These are phyloP conservation scores for Chamaetylas fuelleborni DNA, from an alignment of 2,113 vertebrate genomes.

Conservation along the genomic window DNA sequence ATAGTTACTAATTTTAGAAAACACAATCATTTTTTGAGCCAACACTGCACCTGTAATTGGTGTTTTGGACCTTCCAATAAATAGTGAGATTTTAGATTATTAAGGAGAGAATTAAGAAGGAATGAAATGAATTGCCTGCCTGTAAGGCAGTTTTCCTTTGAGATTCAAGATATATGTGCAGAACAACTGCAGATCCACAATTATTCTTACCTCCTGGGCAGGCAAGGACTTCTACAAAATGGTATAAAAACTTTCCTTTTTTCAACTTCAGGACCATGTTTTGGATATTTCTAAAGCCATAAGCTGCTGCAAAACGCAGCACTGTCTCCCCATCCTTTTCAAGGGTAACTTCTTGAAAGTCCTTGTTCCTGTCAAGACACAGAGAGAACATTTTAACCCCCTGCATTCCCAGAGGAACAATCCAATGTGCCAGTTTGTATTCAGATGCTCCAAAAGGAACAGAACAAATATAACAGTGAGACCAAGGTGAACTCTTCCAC, in stretches of 20 bases:
- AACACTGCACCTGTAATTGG: not conserved
- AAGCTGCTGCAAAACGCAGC: conserved; percentile 90
- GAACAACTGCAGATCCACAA: not conserved
- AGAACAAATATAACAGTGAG: not conserved
- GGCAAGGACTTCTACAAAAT: conserved; percentile 94
- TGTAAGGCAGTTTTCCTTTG: not conserved
- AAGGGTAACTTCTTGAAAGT: conserved; percentile 92
- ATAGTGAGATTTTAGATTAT: not conserved
- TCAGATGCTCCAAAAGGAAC: not conserved
- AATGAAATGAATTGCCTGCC: not conserved
- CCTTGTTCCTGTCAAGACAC: conserved; percentile 83
- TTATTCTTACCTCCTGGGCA: conserved; percentile 88
- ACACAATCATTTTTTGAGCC: not conserved
- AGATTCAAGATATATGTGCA: rapidly evolving
- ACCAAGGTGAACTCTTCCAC: not conserved
- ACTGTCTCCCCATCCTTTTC: conserved; percentile 89
- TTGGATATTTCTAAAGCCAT: conserved; percentile 94
- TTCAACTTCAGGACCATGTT: conserved; percentile 90
- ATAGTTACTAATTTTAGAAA: not conserved
- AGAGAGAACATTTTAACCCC: not conserved
- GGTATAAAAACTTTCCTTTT: conserved; percentile 87
- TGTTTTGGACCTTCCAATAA: not conserved
- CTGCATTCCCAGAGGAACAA: not conserved
- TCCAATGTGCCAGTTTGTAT: not conserved
- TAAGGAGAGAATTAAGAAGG: not conserved